These are phyloP conservation scores for Pipa parva DNA, from an alignment of 2,113 vertebrate genomes.

Conservation along the genomic window DNA sequence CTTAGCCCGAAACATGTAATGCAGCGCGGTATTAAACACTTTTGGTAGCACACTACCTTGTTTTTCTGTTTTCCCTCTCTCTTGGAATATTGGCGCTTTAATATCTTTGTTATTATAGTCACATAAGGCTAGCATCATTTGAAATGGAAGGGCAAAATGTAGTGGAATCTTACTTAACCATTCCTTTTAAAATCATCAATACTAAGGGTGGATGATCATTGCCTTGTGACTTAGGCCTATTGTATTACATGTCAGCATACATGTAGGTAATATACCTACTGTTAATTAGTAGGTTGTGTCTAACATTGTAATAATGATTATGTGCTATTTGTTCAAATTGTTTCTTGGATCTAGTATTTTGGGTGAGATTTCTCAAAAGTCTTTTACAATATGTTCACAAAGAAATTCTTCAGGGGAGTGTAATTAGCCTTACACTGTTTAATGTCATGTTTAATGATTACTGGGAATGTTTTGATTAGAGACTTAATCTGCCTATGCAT, in stretches of 20 bases:
- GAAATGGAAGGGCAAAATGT: conserved; percentile 1
- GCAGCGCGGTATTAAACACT: too few relatives aligned
- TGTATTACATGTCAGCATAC: conserved; percentile 11
- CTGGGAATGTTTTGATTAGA: conserved; percentile 68
- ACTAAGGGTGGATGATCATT: conserved; percentile 14
- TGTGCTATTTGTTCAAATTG: conserved; percentile 47
- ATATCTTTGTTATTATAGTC: conserved; percentile 6
- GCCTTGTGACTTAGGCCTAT: conserved; percentile 10
- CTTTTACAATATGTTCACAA: conserved; percentile 59
- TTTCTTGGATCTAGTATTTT: conserved; percentile 51
- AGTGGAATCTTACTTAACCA: conserved; percentile 1
- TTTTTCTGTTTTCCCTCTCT: too few relatives aligned
- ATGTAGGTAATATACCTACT: conserved; percentile 18
- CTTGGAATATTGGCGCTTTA: too few relatives aligned
- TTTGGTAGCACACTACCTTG: too few relatives aligned
- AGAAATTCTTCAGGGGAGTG: conserved; percentile 60
- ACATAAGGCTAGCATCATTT: conserved; percentile 18
- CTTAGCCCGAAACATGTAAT: too few relatives aligned
- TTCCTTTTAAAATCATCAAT: conserved; percentile 28
- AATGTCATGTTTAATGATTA: conserved; percentile 72
- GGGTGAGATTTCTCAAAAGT: conserved; percentile 53
- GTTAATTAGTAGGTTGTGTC: conserved; percentile 39
- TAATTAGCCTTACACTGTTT: conserved; percentile 66
- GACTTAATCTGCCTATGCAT: conserved; percentile 69
- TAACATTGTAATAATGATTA: conserved; percentile 43